phyloP scores from a whole-genome alignment of 2,797 vertebrate species.

The Pangasius krempfi region DNA sequence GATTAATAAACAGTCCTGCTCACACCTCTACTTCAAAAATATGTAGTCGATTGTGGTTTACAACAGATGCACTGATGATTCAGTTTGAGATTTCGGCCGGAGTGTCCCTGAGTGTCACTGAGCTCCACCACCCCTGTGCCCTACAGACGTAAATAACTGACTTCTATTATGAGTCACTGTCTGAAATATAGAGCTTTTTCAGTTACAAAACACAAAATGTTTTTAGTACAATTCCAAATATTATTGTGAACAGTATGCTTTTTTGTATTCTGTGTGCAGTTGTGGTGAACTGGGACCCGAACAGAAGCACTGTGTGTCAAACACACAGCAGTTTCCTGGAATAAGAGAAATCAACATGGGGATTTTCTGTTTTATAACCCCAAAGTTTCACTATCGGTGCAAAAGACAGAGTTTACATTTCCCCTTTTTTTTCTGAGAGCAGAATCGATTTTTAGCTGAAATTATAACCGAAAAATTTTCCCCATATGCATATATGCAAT shows the following conservation, averaged over 20 bases:
- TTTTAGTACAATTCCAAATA: constrained; percentile 9
- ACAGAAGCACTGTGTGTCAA: constrained; percentile 50
- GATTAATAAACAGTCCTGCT: not conserved
- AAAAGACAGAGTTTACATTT: constrained; percentile 67
- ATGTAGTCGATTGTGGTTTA: not conserved
- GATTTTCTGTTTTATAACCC: constrained; percentile 73
- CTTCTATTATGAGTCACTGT: not conserved
- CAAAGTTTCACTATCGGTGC: constrained; percentile 78
- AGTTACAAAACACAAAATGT: not conserved
- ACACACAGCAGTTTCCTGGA: constrained; percentile 73
- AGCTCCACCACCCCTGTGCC: not conserved
- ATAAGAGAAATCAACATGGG: constrained; percentile 71
- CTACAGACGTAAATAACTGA: not conserved
- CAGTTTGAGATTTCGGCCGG: not conserved
- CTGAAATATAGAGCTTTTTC: constrained; percentile 4
- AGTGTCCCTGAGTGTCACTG: not conserved
- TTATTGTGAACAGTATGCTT: not conserved
- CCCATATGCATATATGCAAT: not conserved
- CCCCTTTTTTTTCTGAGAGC: constrained; percentile 52
- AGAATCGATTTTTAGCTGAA: constrained; percentile 52
- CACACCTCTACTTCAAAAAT: not conserved
- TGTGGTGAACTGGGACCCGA: constrained; percentile 28
- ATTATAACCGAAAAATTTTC: constrained; percentile 36
- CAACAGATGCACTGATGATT: not conserved
- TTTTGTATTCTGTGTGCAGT: not conserved